phyloP scores from a whole-genome alignment of 2,888 invertebrate genomes.

The Gisinianus flammeolus region DNA sequence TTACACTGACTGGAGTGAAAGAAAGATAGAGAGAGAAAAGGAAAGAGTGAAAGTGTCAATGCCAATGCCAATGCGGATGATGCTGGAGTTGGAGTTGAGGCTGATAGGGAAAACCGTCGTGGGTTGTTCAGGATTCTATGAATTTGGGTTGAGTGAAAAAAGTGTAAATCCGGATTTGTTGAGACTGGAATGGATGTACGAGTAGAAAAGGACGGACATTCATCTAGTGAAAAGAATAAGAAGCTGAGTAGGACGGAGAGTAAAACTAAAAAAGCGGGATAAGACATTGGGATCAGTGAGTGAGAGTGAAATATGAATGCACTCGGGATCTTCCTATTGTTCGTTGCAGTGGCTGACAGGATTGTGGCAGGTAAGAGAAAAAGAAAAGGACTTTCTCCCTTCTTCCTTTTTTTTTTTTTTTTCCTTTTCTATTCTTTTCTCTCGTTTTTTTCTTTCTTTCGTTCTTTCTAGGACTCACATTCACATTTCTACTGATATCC shows the following conservation, averaged over 20 bases:
- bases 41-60: too few species aligned
- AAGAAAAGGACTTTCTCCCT: constrained; percentile 11
- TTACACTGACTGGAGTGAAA: too few species aligned
- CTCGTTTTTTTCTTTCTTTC: background rate
- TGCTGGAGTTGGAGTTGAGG: too few species aligned
- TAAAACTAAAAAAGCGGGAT: constrained; percentile 9
- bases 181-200: constrained; percentile 2
- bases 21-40: too few species aligned
- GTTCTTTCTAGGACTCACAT: too few species aligned
- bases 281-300: constrained; percentile 28
- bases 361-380: constrained; percentile 55
- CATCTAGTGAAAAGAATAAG: constrained; percentile 23
- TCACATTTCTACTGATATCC: background rate
- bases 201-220: constrained; percentile 12
- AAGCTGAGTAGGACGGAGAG: background rate
- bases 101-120: background rate
- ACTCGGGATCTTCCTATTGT: constrained; percentile 57
- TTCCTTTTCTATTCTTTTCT: background rate
- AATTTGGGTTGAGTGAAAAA: constrained; percentile 17
- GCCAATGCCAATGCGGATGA: too few species aligned
- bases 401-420: background rate
- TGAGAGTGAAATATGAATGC: constrained; percentile 57
- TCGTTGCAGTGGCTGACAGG: constrained; percentile 54
- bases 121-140: background rate
- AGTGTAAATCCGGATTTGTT: constrained; percentile 17